Base-by-base conservation (phyloP, 2,113 vertebrate genomes). In the Alaudala cheleensis region DNA sequence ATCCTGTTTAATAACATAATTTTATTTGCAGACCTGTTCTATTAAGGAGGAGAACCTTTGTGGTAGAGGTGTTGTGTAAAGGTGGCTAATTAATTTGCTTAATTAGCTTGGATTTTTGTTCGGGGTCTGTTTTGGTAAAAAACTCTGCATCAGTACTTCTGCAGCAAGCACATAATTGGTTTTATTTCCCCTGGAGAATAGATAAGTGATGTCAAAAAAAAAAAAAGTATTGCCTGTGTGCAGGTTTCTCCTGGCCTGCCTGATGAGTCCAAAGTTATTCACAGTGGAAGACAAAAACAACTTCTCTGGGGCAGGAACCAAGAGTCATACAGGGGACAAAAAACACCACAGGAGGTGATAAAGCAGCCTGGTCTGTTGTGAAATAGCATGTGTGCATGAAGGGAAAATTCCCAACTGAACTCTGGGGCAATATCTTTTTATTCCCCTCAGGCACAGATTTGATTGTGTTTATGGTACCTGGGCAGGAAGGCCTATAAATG, bases 311-410 rank as follows among this genome's bases (percentile, higher is more conserved):
- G 28, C 56, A 84, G n/a, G 39, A 58, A 33, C 37, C 2, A 8
- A 62, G 37, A 66, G 19, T 37, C 69, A 18, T 17, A 22, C 15
- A 65, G n/a, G 22, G 51, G 37, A 31, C 62, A 95, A 87, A 95
- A 96, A 45, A 2, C 70, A 72, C 23, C 7, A 3, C 44, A 54
- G 60, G 64, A 86, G 54, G 37, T 42, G 62, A 77, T 67, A 94
- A 69, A 23, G 21, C 45, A 85, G 57, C 44, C 40, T 9, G 19
- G 11, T 58, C 31, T 70, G 42, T 76, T 89, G 56, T 71, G 91
- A 51, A 87, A 89, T 20, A 28, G 65, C 0, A 0, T 1, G 0
- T 34, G 37, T n/a, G 45, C 37, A 40, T 0, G 0, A 84, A 80
- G 54, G 50, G 25, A 92, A 80, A 91, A 93, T n/a, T 53, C 42